phyloP scores from a whole-genome alignment of 2,888 invertebrate genomes.

The Drosophila barbarae region DNA sequence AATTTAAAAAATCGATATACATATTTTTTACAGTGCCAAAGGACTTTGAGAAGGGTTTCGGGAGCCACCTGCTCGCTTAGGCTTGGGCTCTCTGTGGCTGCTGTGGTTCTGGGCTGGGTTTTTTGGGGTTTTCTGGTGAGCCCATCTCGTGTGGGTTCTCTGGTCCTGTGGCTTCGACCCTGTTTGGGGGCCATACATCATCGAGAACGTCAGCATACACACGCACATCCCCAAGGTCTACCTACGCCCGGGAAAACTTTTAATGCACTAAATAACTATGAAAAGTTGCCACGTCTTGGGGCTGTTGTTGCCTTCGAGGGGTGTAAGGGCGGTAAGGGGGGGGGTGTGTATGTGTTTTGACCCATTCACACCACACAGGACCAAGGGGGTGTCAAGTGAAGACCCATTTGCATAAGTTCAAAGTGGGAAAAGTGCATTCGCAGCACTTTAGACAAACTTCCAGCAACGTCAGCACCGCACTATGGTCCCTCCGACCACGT shows the following conservation, averaged over 20 bases:
- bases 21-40: background rate
- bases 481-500: no score
- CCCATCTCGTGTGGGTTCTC: slow-evolving; percentile 1
- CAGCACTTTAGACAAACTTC: slow-evolving; percentile 35
- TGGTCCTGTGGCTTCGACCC: background rate
- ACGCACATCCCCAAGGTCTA: background rate
- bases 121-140: background rate
- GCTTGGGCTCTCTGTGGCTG: slow-evolving; percentile 9
- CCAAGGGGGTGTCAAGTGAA: background rate
- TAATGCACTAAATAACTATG: slow-evolving; percentile 64
- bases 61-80: slow-evolving; percentile 13
- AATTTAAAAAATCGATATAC: background rate
- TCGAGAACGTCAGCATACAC: background rate
- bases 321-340: background rate
- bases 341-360: background rate
- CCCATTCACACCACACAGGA: background rate
- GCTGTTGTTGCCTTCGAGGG: background rate
- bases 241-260: slow-evolving; percentile 46
- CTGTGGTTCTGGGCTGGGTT: slow-evolving; percentile 5
- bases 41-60: background rate
- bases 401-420: slow-evolving; percentile 25
- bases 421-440: slow-evolving; percentile 22
- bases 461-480: slow-evolving; percentile 16
- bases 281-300: slow-evolving; percentile 48
- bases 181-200: slow-evolving; percentile 3